phyloP scores from a whole-genome alignment of 2,888 invertebrate genomes.

The Zhengitettix transpicula region DNA sequence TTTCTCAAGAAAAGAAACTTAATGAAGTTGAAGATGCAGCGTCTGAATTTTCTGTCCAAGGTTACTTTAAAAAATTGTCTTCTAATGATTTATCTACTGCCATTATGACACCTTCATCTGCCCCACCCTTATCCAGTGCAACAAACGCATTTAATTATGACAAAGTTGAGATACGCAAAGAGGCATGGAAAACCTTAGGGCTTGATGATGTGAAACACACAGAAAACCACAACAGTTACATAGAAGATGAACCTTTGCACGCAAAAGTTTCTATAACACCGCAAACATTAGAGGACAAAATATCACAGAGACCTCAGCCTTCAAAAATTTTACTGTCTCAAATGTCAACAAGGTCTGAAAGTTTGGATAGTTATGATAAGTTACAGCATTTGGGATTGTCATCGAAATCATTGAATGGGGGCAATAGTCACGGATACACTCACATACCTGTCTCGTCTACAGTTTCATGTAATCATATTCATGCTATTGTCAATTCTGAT shows the following conservation, averaged over 20 bases:
- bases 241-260: conserved; percentile 3
- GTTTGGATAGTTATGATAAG: conserved; percentile 53
- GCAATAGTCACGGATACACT: conserved; percentile 48
- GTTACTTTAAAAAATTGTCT: conserved; percentile 13
- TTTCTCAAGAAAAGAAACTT: neutral
- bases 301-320: neutral
- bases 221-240: conserved; percentile 27
- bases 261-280: neutral
- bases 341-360: conserved; percentile 4
- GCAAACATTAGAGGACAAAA: no score
- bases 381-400: conserved; percentile 66
- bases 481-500: conserved; percentile 6
- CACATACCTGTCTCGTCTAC: conserved; percentile 31
- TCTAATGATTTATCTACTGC: conserved; percentile 23
- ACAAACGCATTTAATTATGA: conserved; percentile 35
- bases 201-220: conserved; percentile 55
- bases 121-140: neutral
- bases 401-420: conserved; percentile 34
- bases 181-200: conserved; percentile 70
- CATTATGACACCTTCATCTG: neutral
- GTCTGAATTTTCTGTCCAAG: conserved; percentile 33
- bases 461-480: neutral
- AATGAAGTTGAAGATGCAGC: conserved; percentile 23
- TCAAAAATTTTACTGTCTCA: conserved; percentile 10
- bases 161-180: conserved; percentile 54